Evolutionary conservation across 2,888 invertebrate genomes (phyloP), one percentile per base, ranked within the genome.

Genomic region (Dilophus febrilis): DNA sequence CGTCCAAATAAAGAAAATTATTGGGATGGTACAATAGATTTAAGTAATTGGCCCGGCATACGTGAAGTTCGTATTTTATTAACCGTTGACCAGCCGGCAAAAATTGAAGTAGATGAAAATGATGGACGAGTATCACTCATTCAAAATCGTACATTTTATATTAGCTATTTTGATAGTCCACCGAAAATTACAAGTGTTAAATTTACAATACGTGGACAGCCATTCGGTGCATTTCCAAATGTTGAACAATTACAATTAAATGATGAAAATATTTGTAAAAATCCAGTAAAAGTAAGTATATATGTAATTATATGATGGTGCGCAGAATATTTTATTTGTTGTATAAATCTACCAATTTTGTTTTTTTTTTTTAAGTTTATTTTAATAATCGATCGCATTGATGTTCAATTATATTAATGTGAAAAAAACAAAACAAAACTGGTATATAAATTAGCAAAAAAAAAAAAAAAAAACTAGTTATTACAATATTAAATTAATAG

Each of bases 1-100:
- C 38, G n/a, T 17, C 38, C 38, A 12, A 11, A 22, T 14, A 12
- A 5, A 16, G 31, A 38, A 38, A 31, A 38, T 26, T 38, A 38
- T 13, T 38, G 38, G 38, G 28, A 38, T 32, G 38, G 30, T 3
- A 38, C 31, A 7, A n/a, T 38, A 12, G 14, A 16, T 22, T 26
- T 38, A 17, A 14, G 18, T 7, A 38, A 38, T 6, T 38, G 38
- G 38, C 38, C 38, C 4, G 19, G 31, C 22, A 10, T 38, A 8
- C 12, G 14, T 12, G 38, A 38, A 38, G 38, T 38, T 30, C 30
- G 30, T 8, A 12, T 38, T 4, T 18, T 22, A 2, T 14, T 38
- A 19, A 19, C 18, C 6, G 19, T 38, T n/a, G 38, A 38, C 22
- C 30, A 31, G n/a, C 31, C 22, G 31, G 38, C 38, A 13, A 31